A percentile compares a stretch with the other conserved stretches of the same genome.
These are phyloP conservation scores for Nomada ferruginata DNA, from an alignment of 2,888 invertebrate species.

Conservation along the genomic window DNA sequence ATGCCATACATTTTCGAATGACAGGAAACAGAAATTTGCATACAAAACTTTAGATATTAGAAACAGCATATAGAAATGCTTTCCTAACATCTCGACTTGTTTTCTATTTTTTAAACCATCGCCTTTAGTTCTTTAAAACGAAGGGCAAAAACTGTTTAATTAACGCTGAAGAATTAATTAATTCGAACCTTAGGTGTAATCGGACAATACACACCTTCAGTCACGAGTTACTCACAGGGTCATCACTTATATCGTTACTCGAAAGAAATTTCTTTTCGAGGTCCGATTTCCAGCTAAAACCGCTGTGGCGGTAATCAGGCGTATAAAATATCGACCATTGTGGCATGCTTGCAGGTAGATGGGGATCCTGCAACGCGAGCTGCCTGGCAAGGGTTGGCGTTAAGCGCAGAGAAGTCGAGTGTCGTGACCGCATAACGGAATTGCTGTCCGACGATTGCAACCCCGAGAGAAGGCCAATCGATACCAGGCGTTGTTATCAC, in stretches of 20 bases:
- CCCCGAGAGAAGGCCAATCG: slow-evolving; percentile 75
- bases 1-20: too few relatives aligned
- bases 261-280: neutral
- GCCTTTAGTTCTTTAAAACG: too few relatives aligned
- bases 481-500: slow-evolving; percentile 77
- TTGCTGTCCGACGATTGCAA: slow-evolving; percentile 76
- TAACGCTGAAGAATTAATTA: too few relatives aligned
- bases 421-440: slow-evolving; percentile 77
- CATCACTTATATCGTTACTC: neutral
- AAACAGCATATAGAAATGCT: too few relatives aligned
- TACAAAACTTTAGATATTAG: too few relatives aligned
- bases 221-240: neutral
- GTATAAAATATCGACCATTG: slow-evolving; percentile 21
- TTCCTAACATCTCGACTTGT: neutral
- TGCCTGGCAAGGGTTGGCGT: slow-evolving; percentile 75
- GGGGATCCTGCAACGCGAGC: slow-evolving; percentile 80
- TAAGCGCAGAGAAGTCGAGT: slow-evolving; percentile 76
- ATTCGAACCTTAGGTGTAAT: too few relatives aligned
- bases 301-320: neutral
- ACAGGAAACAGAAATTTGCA: too few relatives aligned
- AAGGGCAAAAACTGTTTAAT: too few relatives aligned
- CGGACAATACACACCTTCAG: neutral
- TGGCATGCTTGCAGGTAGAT: slow-evolving; percentile 72
- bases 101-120: neutral
- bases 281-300: neutral